Base-by-base conservation (phyloP, 2,888 invertebrate species). In the Neoaliturus tenellus region DNA sequence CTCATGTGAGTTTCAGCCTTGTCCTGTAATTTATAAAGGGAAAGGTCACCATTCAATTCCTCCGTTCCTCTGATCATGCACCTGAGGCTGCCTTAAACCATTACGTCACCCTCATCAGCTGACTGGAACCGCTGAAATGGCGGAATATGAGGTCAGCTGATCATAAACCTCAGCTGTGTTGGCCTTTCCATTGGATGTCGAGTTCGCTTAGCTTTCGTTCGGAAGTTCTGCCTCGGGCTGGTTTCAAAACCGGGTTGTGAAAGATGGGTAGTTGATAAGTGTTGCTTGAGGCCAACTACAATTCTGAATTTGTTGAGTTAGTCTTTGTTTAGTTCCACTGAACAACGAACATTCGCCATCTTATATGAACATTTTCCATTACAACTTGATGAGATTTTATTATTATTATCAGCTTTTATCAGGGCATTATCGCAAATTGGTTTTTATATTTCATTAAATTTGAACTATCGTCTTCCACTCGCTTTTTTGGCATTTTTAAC, bases 201-300 rank as follows among this genome's bases (percentile, higher is more conserved):
- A 69, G 39, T 69, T 69, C 8, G 69, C n/a, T 39, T 69, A 35
- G 20, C 69, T 69, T 69, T 69, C 69, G 6, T 69, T 1, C 69
- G 69, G 69, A 69, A 69, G 39, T 39, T 69, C 35, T 31, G 69
- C 39, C 35, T 69, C 20, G 35, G 35, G 69, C 62, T 62, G 14
- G 62, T 62, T 62, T 62, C 31, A 31, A 62, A 62, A 62, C 14
- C 31, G 25, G 25, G 51, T 51, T 23, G 51, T 23, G 51, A 51
- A 51, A 51, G 3, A 51, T 23, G 51, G 44, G 2, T 14, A 2
- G 44, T n/a, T n/a, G n/a, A n/a, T n/a, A n/a, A n/a, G n/a, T n/a
- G n/a, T n/a, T n/a, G n/a, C n/a, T n/a, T n/a, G n/a, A n/a, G n/a
- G n/a, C n/a, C n/a, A n/a, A n/a, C n/a, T n/a, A n/a, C n/a, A n/a